Evolutionary conservation across 2,888 invertebrate species (phyloP), one percentile per base, ranked within the genome.

Genomic region (Drosophila vallismaia): DNA sequence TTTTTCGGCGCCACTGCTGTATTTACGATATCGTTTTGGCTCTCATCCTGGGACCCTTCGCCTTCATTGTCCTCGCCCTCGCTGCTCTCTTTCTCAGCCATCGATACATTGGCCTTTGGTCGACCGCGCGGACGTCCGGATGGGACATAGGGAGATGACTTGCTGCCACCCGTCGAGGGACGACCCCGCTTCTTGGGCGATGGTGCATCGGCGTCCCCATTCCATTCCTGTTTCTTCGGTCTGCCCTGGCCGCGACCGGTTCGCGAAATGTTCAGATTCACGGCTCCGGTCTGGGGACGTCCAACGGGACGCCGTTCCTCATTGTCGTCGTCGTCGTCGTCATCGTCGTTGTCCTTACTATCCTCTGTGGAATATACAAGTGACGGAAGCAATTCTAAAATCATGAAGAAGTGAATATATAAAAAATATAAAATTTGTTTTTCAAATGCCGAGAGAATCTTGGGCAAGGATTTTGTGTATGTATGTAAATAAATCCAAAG

Each of bases 211-310:
- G 51, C 67, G 19, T 73, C 71, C 1, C 55, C 57, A 52, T 79
- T 79, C 45, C 68, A 53, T 8, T 63, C 6, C 40, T 7, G 36
- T 45, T 89, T 89, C 46, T 79, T 89, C 2, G 89, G 89, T 0
- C 89, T 87, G 0, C 89, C 89, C 33, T 71, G 71, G 0, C 90
- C 88, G 10, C 88, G 89, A 7, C 89, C 89, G 7, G 89, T 82
- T 10, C 77, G 75, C 5, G 48, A 53, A 56, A 90, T 89, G 48
- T 90, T 90, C 9, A 90, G 72, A 33, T 77, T 86, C 2, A 85
- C 69, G 7, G 82, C 82, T 8, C 90, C 88, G 14, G 89, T 75
- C 5, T 79, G 0, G 0, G 89, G 90, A 0, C 89, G 86, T n/a
- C 90, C 89, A 10, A 88, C 71, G 0, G 88, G 74, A n/a, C 84